Evolutionary conservation across 2,797 vertebrate species (phyloP).

Genomic region (Hoplostethus atlanticus): DNA sequence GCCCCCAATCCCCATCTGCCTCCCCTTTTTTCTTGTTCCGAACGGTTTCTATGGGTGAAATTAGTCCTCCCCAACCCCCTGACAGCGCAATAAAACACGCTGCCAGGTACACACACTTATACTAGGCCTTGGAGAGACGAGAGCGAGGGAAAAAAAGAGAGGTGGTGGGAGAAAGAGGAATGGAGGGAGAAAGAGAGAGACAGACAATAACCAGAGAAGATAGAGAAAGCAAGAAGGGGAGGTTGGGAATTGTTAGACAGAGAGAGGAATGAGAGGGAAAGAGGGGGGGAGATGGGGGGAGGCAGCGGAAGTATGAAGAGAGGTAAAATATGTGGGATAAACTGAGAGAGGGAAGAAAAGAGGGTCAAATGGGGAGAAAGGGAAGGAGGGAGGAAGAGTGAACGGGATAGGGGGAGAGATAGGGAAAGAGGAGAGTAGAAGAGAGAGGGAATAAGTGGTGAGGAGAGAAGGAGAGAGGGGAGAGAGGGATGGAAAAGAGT

Average conservation of each 20-base stretch:
- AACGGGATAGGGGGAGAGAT: not conserved
- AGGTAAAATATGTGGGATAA: not conserved
- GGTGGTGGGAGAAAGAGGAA: constrained; percentile 16
- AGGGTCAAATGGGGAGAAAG: constrained; percentile 15
- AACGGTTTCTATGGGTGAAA: constrained; percentile 78
- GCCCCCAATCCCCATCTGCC: constrained; percentile 59
- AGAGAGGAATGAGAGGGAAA: not conserved
- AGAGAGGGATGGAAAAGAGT: constrained; percentile 1
- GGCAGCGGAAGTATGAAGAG: constrained; percentile 29
- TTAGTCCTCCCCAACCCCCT: constrained; percentile 74
- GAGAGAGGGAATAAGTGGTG: not conserved
- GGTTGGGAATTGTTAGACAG: too few relatives aligned
- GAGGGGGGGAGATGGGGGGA: not conserved
- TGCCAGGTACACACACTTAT: constrained; percentile 77
- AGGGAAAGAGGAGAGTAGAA: not conserved
- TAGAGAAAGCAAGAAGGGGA: too few relatives aligned
- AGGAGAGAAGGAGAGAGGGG: constrained; percentile 7
- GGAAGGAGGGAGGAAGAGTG: constrained; percentile 15
- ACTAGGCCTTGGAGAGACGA: constrained; percentile 65
- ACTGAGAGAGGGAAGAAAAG: not conserved
- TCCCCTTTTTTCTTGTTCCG: constrained; percentile 73
- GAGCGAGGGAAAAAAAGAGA: constrained; percentile 35
- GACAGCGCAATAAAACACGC: constrained; percentile 79
- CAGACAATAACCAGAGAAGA: not conserved
- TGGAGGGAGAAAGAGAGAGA: constrained; percentile 14